Evolutionary conservation across 2,797 vertebrate species (phyloP), one percentile per base, ranked within the genome.

Genomic region (Emydoidea blandingii): DNA sequence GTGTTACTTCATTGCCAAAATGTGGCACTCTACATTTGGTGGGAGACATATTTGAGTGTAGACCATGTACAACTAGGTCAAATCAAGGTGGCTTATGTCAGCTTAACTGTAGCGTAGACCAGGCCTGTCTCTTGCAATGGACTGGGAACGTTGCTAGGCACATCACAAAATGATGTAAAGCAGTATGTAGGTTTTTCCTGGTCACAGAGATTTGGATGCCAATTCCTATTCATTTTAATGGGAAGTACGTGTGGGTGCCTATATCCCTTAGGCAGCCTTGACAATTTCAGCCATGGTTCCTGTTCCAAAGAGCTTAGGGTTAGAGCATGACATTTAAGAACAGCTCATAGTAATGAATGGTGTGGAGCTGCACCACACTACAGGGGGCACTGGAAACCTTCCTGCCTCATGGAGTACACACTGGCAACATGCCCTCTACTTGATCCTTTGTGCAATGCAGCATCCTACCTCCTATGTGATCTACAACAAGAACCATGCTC

Each of bases 131-230:
- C 44, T 3, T 4, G 2, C 0, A 82, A 47, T 82, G 29, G n/a
- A 49, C 44, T n/a, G 2, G 49, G 11, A 4, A 47, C 16, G 62
- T 72, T 37, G n/a, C 65, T 72, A 37, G n/a, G 19, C n/a, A 23
- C n/a, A 3, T 37, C 27, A 16, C 50, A 53, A 2, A 0, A 8
- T 6, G 7, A 86, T 83, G 29, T 29, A 37, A 15, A 80, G 19
- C 21, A 12, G 25, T 29, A 83, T 2, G 12, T 8, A 2, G 0
- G 8, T 7, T 27, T 76, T 31, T 1, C 3, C 83, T 37, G 21
- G 79, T 25, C n/a, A 93, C 6, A 57, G n/a, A 29, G 49, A 2
- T 10, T 68, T 53, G 37, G 4, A 47, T 34, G 25, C 4, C 54
- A n/a, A 1, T 72, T 87, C 76, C 76, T n/a, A 18, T 44, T 79